A percentile compares a stretch with the other conserved stretches of the same genome.
Evolutionary conservation across 2,797 vertebrate genomes (phyloP).

Genomic region (Australoheros facetus): DNA sequence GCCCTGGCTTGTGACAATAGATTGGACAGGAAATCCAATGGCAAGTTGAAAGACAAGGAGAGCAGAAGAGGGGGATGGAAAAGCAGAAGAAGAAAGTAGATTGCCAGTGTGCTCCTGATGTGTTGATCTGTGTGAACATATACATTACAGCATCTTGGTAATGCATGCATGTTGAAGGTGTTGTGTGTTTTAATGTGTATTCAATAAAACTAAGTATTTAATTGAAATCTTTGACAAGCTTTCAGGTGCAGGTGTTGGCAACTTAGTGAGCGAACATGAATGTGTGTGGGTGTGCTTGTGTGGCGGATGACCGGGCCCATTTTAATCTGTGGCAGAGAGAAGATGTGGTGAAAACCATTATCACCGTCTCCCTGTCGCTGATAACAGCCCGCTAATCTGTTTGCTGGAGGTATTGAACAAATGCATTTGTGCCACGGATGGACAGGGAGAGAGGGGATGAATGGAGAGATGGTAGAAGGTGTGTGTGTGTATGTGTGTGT

Average conservation of each 20-base stretch:
- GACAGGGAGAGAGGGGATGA: constrained; percentile 59
- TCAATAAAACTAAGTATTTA: not conserved
- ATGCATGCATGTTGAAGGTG: not conserved
- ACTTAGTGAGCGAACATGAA: constrained; percentile 22
- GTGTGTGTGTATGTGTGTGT: not conserved
- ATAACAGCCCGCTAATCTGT: constrained; percentile 95
- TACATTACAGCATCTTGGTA: not conserved
- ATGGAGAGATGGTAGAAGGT: constrained; percentile 22
- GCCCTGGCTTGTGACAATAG: constrained; percentile 84
- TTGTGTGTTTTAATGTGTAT: not conserved
- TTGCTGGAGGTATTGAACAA: constrained; percentile 94
- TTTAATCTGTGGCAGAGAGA: constrained; percentile 95
- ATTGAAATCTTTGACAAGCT: not conserved
- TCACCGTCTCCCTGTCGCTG: constrained; percentile 90
- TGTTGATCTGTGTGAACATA: constrained; percentile 6
- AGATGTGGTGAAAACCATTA: constrained; percentile 98
- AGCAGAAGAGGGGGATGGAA: constrained; percentile 68
- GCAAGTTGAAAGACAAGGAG: constrained; percentile 81
- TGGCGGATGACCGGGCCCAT: constrained; percentile 75
- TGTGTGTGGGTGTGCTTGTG: constrained; percentile 49
- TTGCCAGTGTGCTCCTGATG: constrained; percentile 81
- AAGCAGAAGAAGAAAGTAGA: constrained; percentile 69
- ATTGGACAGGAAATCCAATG: constrained; percentile 93
- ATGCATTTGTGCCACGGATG: constrained; percentile 86
- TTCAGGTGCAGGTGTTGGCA: constrained; percentile 13